Evolutionary conservation across 1,140 invertebrate genomes (phyloP).

Genomic region (Macrocentrus cingulum): DNA sequence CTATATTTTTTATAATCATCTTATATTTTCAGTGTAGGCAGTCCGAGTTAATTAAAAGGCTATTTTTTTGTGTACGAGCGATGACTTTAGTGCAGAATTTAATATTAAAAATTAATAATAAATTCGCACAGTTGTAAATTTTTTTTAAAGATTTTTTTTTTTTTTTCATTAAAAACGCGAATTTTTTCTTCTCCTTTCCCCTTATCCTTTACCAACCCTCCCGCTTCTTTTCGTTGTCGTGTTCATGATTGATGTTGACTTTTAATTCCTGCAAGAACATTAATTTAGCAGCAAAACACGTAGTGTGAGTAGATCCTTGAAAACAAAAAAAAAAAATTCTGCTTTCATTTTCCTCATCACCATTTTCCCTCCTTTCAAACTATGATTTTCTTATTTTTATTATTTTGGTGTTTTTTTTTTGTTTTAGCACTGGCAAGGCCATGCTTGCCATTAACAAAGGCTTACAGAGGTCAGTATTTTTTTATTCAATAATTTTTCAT

Average conservation of each 20-base stretch:
- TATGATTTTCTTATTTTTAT: slow-evolving; percentile 56
- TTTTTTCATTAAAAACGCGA: no score
- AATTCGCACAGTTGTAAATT: neutral
- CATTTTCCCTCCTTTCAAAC: slow-evolving; percentile 29
- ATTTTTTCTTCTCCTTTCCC: slow-evolving; percentile 19
- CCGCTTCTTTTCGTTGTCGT: slow-evolving; percentile 24
- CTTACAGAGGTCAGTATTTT: slow-evolving; percentile 78
- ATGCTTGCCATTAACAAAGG: slow-evolving; percentile 87
- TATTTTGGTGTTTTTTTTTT: slow-evolving; percentile 65
- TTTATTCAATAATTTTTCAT: slow-evolving; percentile 40
- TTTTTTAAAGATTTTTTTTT: slow-evolving; percentile 5
- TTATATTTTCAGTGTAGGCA: slow-evolving; percentile 3
- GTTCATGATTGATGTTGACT: no score
- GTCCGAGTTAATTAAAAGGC: neutral
- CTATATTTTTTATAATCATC: neutral
- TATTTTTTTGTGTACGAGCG: slow-evolving; percentile 26
- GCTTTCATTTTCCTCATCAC: slow-evolving; percentile 36
- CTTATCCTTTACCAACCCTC: slow-evolving; percentile 21
- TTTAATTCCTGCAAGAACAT: no score
- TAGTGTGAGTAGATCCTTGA: no score
- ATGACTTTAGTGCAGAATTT: slow-evolving; percentile 17
- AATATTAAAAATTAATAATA: neutral
- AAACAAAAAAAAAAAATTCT: slow-evolving; percentile 25
- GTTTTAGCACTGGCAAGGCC: slow-evolving; percentile 76
- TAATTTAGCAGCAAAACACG: no score